Evolutionary conservation across 2,888 invertebrate genomes (phyloP).

Genomic region (Drosophila aldrichi): DNA sequence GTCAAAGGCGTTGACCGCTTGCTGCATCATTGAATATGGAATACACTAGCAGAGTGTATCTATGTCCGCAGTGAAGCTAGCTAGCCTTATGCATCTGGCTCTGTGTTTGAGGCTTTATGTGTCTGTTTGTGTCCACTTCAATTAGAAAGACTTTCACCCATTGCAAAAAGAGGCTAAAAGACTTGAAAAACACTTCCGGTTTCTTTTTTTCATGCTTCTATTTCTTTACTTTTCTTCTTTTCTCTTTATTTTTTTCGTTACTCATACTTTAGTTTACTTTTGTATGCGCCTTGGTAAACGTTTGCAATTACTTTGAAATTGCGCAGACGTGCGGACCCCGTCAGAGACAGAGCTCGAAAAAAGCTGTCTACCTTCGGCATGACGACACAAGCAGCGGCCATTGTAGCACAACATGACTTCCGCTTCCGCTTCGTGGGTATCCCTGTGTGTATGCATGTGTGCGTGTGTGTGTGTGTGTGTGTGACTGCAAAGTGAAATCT

Average conservation of each 20-base stretch:
- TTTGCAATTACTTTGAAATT: conserved; percentile 79
- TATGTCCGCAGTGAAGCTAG: conserved; percentile 32
- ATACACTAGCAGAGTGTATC: conserved; percentile 46
- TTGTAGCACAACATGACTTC: conserved; percentile 79
- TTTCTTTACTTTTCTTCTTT: conserved; percentile 39
- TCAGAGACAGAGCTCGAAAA: conserved; percentile 41
- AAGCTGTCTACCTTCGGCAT: conserved; percentile 67
- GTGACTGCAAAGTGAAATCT: conserved; percentile 52
- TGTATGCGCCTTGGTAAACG: conserved; percentile 72
- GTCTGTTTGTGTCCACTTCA: conserved; percentile 78
- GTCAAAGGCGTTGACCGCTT: conserved; percentile 79
- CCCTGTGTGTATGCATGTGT: conserved; percentile 10
- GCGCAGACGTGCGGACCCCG: conserved; percentile 74
- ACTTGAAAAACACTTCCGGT: conserved; percentile 75
- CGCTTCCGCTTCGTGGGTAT: conserved; percentile 51
- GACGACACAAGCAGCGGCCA: conserved; percentile 53
- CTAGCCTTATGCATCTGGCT: conserved; percentile 27
- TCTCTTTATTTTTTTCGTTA: conserved; percentile 62
- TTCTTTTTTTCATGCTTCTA: conserved; percentile 45
- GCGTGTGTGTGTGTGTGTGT: conserved; percentile 13
- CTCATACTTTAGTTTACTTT: conserved; percentile 65
- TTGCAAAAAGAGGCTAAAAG: conserved; percentile 54
- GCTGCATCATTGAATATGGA: conserved; percentile 78
- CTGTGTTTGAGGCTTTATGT: conserved; percentile 43
- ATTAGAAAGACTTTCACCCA: conserved; percentile 84